Conservation (phyloP, 2,113 vertebrate species). For the Callopanchax toddi region DNA sequence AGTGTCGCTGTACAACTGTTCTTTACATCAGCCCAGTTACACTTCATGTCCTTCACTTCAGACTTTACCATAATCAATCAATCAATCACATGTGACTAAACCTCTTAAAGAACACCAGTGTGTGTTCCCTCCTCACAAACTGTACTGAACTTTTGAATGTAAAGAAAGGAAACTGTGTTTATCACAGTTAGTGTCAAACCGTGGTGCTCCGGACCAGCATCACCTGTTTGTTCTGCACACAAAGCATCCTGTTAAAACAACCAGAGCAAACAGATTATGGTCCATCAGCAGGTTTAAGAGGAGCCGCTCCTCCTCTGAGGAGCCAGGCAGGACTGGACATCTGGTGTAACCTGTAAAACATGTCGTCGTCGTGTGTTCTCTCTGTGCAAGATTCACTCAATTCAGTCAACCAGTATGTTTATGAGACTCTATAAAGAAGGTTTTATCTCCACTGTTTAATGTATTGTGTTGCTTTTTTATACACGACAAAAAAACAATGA, state of each 20-base stretch:
- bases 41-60: background rate
- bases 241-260: background rate
- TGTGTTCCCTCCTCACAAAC: too few relatives aligned
- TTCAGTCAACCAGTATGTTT: conserved; percentile 46
- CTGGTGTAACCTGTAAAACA: conserved; percentile 23
- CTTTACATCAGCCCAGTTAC: background rate
- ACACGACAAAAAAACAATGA: conserved; percentile 1
- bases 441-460: conserved; percentile 42
- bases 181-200: conserved; percentile 14
- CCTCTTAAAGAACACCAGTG: too few relatives aligned
- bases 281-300: conserved; percentile 18
- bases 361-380: conserved; percentile 44
- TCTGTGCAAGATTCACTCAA: conserved; percentile 24
- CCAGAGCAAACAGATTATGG: conserved; percentile 10
- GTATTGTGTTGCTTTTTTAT: conserved; percentile 25
- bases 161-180: conserved; percentile 28
- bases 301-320: conserved; percentile 12
- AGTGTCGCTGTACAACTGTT: background rate
- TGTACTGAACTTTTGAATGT: conserved; percentile 38
- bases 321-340: conserved; percentile 42
- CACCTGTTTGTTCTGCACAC: conserved; percentile 33
- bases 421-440: conserved; percentile 30
- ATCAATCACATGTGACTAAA: too few relatives aligned
- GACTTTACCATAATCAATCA: background rate
- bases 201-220: conserved; percentile 35